Base-by-base conservation (phyloP, 2,888 invertebrate genomes). In the Sthenelais limicola region DNA sequence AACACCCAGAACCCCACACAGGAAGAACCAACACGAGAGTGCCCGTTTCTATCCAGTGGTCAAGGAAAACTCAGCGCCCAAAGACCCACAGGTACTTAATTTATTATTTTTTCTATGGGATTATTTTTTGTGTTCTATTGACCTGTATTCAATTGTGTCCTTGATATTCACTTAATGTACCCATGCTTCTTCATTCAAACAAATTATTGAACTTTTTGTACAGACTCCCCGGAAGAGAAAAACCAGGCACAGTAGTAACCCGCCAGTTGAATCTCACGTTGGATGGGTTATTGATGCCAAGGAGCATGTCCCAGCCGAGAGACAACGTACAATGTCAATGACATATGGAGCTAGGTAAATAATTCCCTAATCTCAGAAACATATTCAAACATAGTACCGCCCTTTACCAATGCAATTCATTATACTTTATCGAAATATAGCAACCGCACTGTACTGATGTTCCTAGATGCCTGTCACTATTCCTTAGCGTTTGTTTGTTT, bases 1-100 rank as follows among this genome's bases (percentile, higher is more conserved):
- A 3, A 62, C 62, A 9, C 70, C 70, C 4, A 52, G 52, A 28
- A 70, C 70, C 7, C 70, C 70, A 21, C 52, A 52, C 21, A 28
- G 35, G 35, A 52, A 33, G 28, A 54, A 81, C 58, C 68, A 54
- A 12, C 79, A 79, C 15, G 79, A 82, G 79, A 93, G 93, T 28
- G 92, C 94, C 7, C 90, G 97, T 71, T 98, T 98, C 91, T 98
- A 96, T 89, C 97, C 97, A 0, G 97, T 97, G 7, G 94, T 93
- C 76, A 97, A 97, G 88, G 94, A 95, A 69, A 79, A 83, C 48
- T 12, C 7, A 4, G 21, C 71, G 7, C 82, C 80, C 76, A 89
- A 79, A 38, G 87, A 87, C 76, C 85, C 86, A 68, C 83, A 85
- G 83, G 87, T 87, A 67, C 18, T 75, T 58, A 7, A 35, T 24